A percentile compares a stretch with the other conserved stretches of the same genome.
Evolutionary conservation across 2,113 vertebrate species (phyloP).

Genomic region (Hemicordylus capensis): DNA sequence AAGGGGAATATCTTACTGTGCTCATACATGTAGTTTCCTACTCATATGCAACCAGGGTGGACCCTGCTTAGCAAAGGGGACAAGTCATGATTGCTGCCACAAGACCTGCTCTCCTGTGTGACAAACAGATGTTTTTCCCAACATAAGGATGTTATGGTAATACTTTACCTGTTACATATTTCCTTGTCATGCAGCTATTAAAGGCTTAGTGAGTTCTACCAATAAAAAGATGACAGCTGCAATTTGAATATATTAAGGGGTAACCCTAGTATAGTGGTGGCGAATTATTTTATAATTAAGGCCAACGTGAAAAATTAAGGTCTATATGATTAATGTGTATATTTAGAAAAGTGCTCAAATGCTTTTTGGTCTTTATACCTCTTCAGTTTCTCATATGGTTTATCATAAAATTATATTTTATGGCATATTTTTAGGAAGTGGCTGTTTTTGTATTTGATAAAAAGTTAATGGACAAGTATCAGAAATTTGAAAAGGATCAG

Average conservation of each 20-base stretch:
- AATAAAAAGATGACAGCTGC: not conserved
- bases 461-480: conserved; percentile 93
- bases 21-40: too few species aligned
- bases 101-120: too few species aligned
- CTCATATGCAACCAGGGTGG: too few species aligned
- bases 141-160: too few species aligned
- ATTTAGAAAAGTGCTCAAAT: not conserved
- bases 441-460: conserved; percentile 99
- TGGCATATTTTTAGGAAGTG: conserved; percentile 86
- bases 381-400: not conserved
- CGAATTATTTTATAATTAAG: not conserved
- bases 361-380: conserved; percentile 5
- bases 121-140: not conserved
- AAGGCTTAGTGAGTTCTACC: not conserved
- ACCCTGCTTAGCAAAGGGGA: too few species aligned
- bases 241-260: not conserved
- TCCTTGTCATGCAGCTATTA: not conserved
- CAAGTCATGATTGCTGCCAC: too few species aligned
- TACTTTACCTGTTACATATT: not conserved
- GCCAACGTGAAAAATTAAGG: too few species aligned
- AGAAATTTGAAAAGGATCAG: conserved; percentile 98
- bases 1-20: too few species aligned
- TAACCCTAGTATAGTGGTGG: not conserved
- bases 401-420: conserved; percentile 14
- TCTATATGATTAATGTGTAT: not conserved